Conservation (phyloP, 2,888 invertebrate genomes). For the Chloroclystis v-ata region DNA sequence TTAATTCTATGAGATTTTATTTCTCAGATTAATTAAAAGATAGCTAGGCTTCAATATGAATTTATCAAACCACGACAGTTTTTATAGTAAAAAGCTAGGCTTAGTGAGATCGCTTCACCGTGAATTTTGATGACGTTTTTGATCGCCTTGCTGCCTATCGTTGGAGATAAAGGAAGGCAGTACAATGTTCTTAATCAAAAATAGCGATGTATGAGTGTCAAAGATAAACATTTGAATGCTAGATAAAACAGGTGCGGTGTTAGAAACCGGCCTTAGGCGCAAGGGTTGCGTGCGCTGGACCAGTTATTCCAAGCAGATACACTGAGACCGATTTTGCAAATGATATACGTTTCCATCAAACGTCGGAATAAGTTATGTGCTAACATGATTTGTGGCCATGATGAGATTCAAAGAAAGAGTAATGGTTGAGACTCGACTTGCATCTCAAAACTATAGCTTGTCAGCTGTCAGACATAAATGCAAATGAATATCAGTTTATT, state of each 20-base stretch:
- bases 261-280: constrained; percentile 60
- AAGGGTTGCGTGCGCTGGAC: constrained; percentile 69
- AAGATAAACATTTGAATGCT: constrained; percentile 35
- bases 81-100: too few relatives aligned
- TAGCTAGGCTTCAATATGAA: too few relatives aligned
- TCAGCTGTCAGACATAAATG: background rate
- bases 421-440: constrained; percentile 4
- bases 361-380: constrained; percentile 41
- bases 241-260: constrained; percentile 57
- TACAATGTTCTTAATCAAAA: constrained; percentile 19
- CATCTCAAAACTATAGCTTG: constrained; percentile 1
- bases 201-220: constrained; percentile 46
- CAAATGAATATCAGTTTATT: background rate
- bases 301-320: constrained; percentile 65
- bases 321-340: constrained; percentile 61
- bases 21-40: constrained; percentile 75
- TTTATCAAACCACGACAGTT: too few relatives aligned
- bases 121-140: constrained; percentile 40
- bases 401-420: constrained; percentile 10
- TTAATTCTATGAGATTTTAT: constrained; percentile 64
- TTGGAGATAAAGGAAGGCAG: background rate
- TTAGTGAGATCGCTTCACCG: constrained; percentile 62
- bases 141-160: constrained; percentile 29
- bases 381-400: constrained; percentile 26
- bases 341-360: constrained; percentile 66